Base-by-base conservation (phyloP, 2,888 invertebrate species). In the Syrista parreyssii region DNA sequence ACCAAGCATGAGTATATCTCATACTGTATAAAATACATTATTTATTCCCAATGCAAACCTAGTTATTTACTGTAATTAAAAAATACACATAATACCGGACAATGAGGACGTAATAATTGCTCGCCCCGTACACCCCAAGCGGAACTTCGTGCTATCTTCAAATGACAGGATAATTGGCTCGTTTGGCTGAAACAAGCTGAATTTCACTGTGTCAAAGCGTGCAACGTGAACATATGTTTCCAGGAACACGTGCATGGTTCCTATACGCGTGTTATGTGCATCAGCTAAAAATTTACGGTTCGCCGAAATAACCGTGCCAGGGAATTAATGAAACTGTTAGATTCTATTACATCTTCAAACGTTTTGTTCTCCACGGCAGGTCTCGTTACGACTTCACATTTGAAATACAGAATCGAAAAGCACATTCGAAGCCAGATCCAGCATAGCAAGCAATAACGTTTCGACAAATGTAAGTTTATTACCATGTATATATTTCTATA, bases 141-240 rank as follows among this genome's bases (percentile, higher is more conserved):
- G 73, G 73, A 68, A 76, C 74, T 74, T 74, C 73, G 68, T n/a
- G 68, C 76, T 73, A 32, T 55, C 73, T 76, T 76, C 36, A 73
- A 76, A 76, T 76, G 73, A 76, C 73, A 73, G 35, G 23, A 68
- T 76, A 76, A 76, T 76, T 76, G 68, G 73, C 76, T 74, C n/a
- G 68, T 68, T 74, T 68, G 74, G 55, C 73, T 73, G 73, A 76
- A 76, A 76, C 73, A 74, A 68, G 73, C 73, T 68, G 73, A 76
- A 76, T 76, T 76, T 68, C 23, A 36, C 74, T 32, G 73, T 74
- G 76, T 76, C 74, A 76, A 40, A 73, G 68, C 73, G 35, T 32
- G 35, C 73, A 76, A 73, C 74, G 34, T 33, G 74, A 73, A 74
- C 73, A 55, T 55, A 55, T 55, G 55, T 55, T 55, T 55, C 9